phyloP scores from a whole-genome alignment of 2,888 invertebrate genomes.

The Resseliella maxima region DNA sequence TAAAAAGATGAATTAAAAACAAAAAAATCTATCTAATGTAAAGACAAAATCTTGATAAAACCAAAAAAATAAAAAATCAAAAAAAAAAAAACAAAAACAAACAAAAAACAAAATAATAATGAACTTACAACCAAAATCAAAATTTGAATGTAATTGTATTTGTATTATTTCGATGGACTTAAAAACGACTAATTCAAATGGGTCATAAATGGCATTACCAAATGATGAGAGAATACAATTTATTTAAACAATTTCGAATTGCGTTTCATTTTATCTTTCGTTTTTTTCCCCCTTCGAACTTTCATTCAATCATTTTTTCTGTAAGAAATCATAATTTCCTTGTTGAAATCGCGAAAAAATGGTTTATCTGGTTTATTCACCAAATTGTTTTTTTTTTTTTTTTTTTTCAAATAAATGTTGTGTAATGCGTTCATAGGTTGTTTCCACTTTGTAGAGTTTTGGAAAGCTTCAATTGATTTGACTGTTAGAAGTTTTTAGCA shows the following conservation, averaged over 20 bases:
- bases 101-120: too few relatives aligned
- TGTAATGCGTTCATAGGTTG: too few relatives aligned
- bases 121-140: slow-evolving; percentile 1
- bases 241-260: neutral
- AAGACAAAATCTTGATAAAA: neutral
- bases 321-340: too few relatives aligned
- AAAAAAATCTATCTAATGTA: slow-evolving; percentile 18
- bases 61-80: slow-evolving; percentile 23
- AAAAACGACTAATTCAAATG: slow-evolving; percentile 13
- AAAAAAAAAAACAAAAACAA: too few relatives aligned
- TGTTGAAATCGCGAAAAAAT: too few relatives aligned
- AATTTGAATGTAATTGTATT: slow-evolving; percentile 27
- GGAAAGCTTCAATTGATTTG: too few relatives aligned
- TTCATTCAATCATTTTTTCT: neutral
- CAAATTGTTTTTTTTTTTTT: too few relatives aligned
- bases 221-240: neutral
- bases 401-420: too few relatives aligned
- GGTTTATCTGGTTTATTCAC: too few relatives aligned
- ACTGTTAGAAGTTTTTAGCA: neutral
- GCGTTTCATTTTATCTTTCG: neutral
- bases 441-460: too few relatives aligned
- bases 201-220: slow-evolving; percentile 24
- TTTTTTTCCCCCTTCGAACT: neutral
- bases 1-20: slow-evolving; percentile 2
- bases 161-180: slow-evolving; percentile 1